These are phyloP conservation scores for Mormyrus hasselquistii DNA, from an alignment of 2,797 vertebrate genomes.

Conservation along the genomic window DNA sequence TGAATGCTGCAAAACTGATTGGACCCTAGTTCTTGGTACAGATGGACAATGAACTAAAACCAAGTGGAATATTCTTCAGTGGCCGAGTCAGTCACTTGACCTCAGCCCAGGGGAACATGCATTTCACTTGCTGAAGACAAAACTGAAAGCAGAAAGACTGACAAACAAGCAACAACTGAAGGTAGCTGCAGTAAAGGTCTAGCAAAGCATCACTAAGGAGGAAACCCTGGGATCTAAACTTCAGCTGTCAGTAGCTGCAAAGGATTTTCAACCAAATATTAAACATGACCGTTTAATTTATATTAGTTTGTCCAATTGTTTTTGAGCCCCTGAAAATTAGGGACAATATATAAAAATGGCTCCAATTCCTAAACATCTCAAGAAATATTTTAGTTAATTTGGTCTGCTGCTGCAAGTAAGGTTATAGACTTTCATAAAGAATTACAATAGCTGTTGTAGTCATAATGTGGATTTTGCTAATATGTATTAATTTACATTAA, in stretches of 20 bases:
- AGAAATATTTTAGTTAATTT: background rate
- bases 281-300: background rate
- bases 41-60: too few relatives aligned
- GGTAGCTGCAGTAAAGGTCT: background rate
- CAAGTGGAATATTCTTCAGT: too few relatives aligned
- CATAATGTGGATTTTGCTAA: background rate
- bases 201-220: background rate
- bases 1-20: background rate
- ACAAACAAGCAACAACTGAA: background rate
- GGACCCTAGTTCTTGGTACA: background rate
- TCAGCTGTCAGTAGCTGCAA: background rate
- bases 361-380: background rate
- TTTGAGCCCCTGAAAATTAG: background rate
- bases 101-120: background rate
- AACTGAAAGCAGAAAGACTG: background rate
- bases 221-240: background rate
- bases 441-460: background rate
- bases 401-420: background rate
- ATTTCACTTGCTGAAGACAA: background rate
- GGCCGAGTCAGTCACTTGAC: background rate
- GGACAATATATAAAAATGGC: background rate
- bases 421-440: background rate
- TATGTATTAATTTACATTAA: background rate
- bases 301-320: background rate
- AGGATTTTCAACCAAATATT: background rate